Percentiles rank a stretch among this genome's conserved stretches.
These are phyloP conservation scores for Eilema depressum DNA, from an alignment of 2,888 invertebrate species.

Conservation along the genomic window DNA sequence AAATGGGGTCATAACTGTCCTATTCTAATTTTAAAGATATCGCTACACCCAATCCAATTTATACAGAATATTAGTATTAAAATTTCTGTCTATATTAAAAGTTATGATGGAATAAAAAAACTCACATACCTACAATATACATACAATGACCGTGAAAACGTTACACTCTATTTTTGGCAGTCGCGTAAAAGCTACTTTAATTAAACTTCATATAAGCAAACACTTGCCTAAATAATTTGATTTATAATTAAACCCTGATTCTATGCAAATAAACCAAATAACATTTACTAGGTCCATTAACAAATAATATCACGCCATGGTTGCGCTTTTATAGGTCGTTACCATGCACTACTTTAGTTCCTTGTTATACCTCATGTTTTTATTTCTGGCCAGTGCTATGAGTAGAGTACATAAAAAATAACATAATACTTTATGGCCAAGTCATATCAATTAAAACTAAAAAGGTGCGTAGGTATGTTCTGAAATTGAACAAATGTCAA, in stretches of 20 bases:
- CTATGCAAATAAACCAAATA: slow-evolving; percentile 16
- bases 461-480: background rate
- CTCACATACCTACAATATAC: background rate
- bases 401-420: slow-evolving; percentile 8
- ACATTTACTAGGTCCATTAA: slow-evolving; percentile 18
- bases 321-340: slow-evolving; percentile 38
- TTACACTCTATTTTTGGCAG: background rate
- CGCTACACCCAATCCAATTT: no score
- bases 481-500: background rate
- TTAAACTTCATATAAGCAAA: background rate
- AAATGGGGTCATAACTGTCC: no score
- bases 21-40: no score
- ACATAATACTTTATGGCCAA: background rate
- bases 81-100: no score
- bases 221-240: slow-evolving; percentile 6
- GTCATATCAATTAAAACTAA: background rate
- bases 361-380: slow-evolving; percentile 13
- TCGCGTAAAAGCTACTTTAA: background rate
- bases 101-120: no score
- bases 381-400: slow-evolving; percentile 10
- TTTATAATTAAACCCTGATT: slow-evolving; percentile 6
- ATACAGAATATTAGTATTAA: no score
- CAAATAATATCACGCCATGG: slow-evolving; percentile 50
- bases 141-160: background rate
- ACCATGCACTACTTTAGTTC: slow-evolving; percentile 40